These are phyloP conservation scores for Drosophila anomelani DNA, from an alignment of 2,888 invertebrate genomes.

Conservation along the genomic window DNA sequence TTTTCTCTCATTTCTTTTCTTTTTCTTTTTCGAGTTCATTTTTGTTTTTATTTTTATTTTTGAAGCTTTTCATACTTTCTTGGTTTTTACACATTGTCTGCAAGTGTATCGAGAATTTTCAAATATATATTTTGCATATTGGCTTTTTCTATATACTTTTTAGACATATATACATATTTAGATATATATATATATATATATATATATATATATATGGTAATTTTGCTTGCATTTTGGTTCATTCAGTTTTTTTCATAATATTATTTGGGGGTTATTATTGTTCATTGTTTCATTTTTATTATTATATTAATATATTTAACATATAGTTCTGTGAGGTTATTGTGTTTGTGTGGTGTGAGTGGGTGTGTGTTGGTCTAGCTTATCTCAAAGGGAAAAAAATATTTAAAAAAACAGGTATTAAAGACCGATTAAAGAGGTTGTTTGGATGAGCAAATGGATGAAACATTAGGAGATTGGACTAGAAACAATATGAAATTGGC, in stretches of 20 bases:
- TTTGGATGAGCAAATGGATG: background rate
- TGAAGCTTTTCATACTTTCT: constrained; percentile 66
- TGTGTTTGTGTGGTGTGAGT: constrained; percentile 21
- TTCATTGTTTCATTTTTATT: constrained; percentile 38
- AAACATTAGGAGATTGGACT: constrained; percentile 19
- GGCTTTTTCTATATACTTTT: constrained; percentile 31
- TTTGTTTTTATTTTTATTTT: constrained; percentile 12
- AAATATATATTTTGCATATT: constrained; percentile 46
- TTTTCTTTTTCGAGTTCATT: too few relatives aligned
- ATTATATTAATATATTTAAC: constrained; percentile 42
- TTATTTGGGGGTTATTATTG: constrained; percentile 35
- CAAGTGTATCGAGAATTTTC: constrained; percentile 85
- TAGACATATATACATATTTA: constrained; percentile 15
- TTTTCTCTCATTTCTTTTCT: constrained; percentile 23
- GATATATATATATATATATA: too few relatives aligned
- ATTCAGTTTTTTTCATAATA: constrained; percentile 24
- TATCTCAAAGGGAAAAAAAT: constrained; percentile 2
- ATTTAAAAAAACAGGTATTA: background rate
- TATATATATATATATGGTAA: constrained; percentile 19
- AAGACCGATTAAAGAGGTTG: background rate
- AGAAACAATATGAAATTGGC: constrained; percentile 32
- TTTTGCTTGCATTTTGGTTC: constrained; percentile 46
- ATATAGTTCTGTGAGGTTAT: constrained; percentile 28
- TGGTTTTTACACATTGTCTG: constrained; percentile 85
- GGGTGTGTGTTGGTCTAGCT: constrained; percentile 15